A percentile compares a stretch with the other conserved stretches of the same genome.
phyloP scores from a whole-genome alignment of 2,797 vertebrate genomes.

The Falco naumanni region DNA sequence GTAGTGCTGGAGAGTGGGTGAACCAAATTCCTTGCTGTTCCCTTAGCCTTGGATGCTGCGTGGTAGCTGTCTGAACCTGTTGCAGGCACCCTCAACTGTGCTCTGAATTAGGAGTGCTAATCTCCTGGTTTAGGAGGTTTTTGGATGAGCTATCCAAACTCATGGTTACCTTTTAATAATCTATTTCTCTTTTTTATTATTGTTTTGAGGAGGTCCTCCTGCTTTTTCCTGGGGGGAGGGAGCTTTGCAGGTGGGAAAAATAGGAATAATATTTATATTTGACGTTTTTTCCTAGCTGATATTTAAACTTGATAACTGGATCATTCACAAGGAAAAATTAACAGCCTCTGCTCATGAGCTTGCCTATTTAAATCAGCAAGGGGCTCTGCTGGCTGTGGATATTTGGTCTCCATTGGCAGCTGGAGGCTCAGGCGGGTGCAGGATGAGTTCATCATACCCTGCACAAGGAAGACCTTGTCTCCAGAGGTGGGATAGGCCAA shows the following conservation, averaged over 20 bases:
- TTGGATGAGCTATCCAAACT: too few species aligned
- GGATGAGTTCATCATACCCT: not conserved
- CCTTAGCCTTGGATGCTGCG: not conserved
- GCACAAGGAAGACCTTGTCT: not conserved
- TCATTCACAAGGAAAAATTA: not conserved
- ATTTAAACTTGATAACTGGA: not conserved
- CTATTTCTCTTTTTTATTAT: not conserved
- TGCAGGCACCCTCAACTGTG: fast-evolving
- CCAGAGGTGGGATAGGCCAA: not conserved
- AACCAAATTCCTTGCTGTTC: not conserved
- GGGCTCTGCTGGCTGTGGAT: not conserved
- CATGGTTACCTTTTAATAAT: not conserved
- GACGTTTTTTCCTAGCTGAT: not conserved
- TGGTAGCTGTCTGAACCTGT: not conserved
- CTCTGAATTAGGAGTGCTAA: not conserved
- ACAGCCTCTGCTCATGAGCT: not conserved
- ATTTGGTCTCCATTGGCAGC: not conserved
- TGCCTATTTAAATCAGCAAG: not conserved
- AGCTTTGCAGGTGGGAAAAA: not conserved
- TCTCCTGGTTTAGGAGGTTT: not conserved
- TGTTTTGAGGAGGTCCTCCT: not conserved
- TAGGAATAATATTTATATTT: not conserved
- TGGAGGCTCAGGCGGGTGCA: not conserved
- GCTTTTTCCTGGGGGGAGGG: not conserved
- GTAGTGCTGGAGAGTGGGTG: not conserved